A percentile compares a stretch with the other conserved stretches of the same genome.
Conservation (phyloP, 2,797 vertebrate species). For the Macropodus opercularis region DNA sequence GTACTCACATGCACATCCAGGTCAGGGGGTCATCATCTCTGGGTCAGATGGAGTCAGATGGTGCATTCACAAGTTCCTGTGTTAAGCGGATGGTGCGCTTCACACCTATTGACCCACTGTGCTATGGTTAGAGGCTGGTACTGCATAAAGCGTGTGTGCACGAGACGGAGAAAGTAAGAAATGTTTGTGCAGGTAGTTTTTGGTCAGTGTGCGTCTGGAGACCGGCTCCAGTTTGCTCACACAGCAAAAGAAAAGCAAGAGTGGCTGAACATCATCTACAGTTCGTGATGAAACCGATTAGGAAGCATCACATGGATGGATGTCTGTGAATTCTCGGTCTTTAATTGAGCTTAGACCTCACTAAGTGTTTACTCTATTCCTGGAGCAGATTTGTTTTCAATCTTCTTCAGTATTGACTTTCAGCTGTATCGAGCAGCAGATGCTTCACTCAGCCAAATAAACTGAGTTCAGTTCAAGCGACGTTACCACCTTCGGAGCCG, state of each 20-base stretch:
- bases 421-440: no score
- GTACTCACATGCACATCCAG: no score
- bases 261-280: neutral
- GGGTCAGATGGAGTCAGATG: no score
- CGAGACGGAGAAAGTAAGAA: neutral
- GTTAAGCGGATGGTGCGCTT: no score
- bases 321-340: neutral
- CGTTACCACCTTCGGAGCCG: constrained; percentile 6
- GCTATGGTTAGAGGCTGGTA: no score
- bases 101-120: no score
- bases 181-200: constrained; percentile 35
- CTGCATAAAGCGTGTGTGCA: no score
- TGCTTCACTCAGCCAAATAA: no score
- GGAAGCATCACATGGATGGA: neutral
- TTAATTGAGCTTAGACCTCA: neutral
- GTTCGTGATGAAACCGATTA: constrained; percentile 1
- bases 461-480: no score
- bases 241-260: constrained; percentile 13
- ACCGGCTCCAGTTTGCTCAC: neutral
- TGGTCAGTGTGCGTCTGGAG: constrained; percentile 29
- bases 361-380: neutral
- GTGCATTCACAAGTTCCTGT: no score
- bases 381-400: neutral
- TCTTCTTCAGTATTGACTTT: no score
- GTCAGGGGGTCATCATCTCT: no score